Evolutionary conservation across 2,888 invertebrate genomes (phyloP), one percentile per base, ranked within the genome.

Genomic region (Scaptomyza reducta): DNA sequence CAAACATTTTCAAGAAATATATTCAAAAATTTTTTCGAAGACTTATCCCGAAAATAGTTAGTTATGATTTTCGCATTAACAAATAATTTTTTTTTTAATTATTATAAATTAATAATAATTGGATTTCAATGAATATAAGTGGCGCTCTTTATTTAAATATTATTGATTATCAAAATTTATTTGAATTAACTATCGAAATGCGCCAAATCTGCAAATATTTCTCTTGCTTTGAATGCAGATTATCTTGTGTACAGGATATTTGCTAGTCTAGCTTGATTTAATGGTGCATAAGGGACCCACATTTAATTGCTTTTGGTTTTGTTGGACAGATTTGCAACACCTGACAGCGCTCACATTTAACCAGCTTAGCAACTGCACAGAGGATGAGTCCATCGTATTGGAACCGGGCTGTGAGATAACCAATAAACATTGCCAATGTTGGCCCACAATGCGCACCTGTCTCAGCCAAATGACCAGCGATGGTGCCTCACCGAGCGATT

Each of bases 331-430:
- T 73, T 76, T 91, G 72, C 91, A 91, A 59, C 88, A 89, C 53
- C 79, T 83, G 82, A 83, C 82, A 35, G 86, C 88, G 50, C 75
- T 88, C 42, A 83, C 88, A 50, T 83, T 70, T 55, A 88, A 72
- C 73, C 74, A 79, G 76, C 56, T 67, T 66, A 77, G 77, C 65
- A 91, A 91, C 73, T 91, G 91, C 82, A 91, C 91, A 74, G 90
- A 90, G 79, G 82, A 88, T 29, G 88, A 91, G 77, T 85, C 89
- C 81, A 89, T 91, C 81, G 81, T 90, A 41, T 61, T 91, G 81
- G 89, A 91, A 63, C 89, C 91, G 56, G 92, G 92, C 69, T 92
- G 92, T 85, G 92, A 92, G 85, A 92, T 92, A 62, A 91, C 92
- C 63, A 91, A 92, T 76, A 91, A 91, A 74, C 90, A 89, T 54